Evolutionary conservation across 2,797 vertebrate genomes (phyloP).

Genomic region (Cyclura pinguis): DNA sequence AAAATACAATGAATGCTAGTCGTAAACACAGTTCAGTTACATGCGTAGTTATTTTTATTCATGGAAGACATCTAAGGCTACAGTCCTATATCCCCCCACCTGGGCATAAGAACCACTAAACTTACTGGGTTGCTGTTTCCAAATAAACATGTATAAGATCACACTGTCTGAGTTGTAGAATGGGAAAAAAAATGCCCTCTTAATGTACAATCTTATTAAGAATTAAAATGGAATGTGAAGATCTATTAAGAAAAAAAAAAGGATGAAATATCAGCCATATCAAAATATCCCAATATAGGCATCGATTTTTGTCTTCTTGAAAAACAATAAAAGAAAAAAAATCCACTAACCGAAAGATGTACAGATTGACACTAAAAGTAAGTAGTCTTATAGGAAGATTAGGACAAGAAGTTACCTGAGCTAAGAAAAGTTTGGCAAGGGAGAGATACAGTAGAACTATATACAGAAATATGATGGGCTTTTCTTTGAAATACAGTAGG

Average conservation of each 20-base stretch:
- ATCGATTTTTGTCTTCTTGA: not conserved
- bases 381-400: not conserved
- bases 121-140: not conserved
- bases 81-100: not conserved
- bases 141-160: not conserved
- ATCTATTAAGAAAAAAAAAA: not conserved
- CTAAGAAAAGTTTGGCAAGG: not conserved
- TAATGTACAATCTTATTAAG: not conserved
- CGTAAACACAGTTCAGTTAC: not conserved
- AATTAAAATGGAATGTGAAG: not conserved
- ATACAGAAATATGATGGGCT: not conserved
- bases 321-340: too few relatives aligned
- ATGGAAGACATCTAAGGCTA: not conserved
- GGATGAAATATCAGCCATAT: not conserved
- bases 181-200: not conserved
- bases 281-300: too few relatives aligned
- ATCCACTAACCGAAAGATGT: not conserved
- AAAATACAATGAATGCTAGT: not conserved
- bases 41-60: not conserved
- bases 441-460: not conserved
- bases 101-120: not conserved
- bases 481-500: not conserved
- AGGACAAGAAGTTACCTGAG: not conserved
- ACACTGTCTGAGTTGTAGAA: not conserved
- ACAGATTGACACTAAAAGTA: not conserved